Conservation (phyloP, 2,113 vertebrate species). For the Chascanopsetta lugubris region DNA sequence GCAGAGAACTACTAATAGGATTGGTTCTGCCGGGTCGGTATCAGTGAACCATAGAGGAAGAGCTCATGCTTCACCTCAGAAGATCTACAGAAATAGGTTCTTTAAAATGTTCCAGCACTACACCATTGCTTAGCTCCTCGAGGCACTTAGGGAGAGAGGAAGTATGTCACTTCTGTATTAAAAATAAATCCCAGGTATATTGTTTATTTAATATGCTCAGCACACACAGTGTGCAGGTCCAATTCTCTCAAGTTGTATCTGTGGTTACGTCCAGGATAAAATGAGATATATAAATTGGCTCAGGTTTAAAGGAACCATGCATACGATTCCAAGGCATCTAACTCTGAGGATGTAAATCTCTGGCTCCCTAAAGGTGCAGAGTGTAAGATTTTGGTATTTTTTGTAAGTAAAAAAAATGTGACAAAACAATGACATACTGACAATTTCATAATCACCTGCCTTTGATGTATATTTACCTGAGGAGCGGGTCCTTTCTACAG, state of each 20-base stretch:
- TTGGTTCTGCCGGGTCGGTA: constrained; percentile 45
- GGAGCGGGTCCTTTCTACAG: too few relatives aligned
- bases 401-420: too few relatives aligned
- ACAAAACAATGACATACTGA: too few relatives aligned
- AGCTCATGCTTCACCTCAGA: constrained; percentile 28
- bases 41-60: constrained; percentile 47
- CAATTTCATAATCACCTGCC: too few relatives aligned
- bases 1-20: constrained; percentile 65
- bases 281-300: background rate
- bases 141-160: background rate
- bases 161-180: constrained; percentile 15
- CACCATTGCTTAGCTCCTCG: constrained; percentile 2
- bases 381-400: too few relatives aligned
- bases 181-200: constrained; percentile 23
- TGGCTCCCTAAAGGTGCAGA: too few relatives aligned
- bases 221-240: constrained; percentile 12
- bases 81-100: background rate
- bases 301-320: too few relatives aligned
- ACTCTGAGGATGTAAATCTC: too few relatives aligned
- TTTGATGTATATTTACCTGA: too few relatives aligned
- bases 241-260: background rate
- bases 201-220: constrained; percentile 39
- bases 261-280: background rate
- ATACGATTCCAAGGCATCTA: too few relatives aligned
- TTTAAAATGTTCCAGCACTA: background rate